Evolutionary conservation across 2,113 vertebrate genomes (phyloP).

Genomic region (Hippocampus guttulatus): DNA sequence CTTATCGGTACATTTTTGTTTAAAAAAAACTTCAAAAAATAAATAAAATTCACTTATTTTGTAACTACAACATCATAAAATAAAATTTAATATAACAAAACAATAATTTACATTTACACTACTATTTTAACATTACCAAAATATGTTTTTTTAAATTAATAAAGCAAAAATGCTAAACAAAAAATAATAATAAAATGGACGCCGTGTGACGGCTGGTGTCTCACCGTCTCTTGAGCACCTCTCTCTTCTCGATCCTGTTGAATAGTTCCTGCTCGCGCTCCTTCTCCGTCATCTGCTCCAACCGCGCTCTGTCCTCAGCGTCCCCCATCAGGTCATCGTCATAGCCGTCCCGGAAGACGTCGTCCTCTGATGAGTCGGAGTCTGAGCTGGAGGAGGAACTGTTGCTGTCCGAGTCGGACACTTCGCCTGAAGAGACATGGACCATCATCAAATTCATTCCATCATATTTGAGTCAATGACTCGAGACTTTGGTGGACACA

Average conservation of each 20-base stretch:
- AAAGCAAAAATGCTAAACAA: too few species aligned
- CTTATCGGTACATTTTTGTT: too few species aligned
- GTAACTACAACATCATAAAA: too few species aligned
- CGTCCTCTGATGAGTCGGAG: constrained; percentile 95
- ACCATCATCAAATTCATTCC: not conserved
- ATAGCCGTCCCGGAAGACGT: constrained; percentile 94
- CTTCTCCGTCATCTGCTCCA: constrained; percentile 99
- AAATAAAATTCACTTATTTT: too few species aligned
- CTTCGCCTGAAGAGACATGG: constrained; percentile 79
- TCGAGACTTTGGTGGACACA: too few species aligned
- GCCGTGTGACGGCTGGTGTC: not conserved
- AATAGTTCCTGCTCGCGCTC: constrained; percentile 96
- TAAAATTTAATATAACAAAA: too few species aligned
- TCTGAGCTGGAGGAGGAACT: constrained; percentile 95
- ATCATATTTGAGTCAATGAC: not conserved
- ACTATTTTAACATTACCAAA: too few species aligned
- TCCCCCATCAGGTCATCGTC: constrained; percentile 98
- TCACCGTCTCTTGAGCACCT: constrained; percentile 96
- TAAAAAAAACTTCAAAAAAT: too few species aligned
- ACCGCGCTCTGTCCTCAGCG: constrained; percentile 89
- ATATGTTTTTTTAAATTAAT: too few species aligned
- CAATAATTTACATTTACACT: too few species aligned
- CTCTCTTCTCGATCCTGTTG: constrained; percentile 96
- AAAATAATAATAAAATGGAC: too few species aligned
- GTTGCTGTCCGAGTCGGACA: constrained; percentile 96